Evolutionary conservation across 2,113 vertebrate species (phyloP).

Genomic region (Ciconia stormi): DNA sequence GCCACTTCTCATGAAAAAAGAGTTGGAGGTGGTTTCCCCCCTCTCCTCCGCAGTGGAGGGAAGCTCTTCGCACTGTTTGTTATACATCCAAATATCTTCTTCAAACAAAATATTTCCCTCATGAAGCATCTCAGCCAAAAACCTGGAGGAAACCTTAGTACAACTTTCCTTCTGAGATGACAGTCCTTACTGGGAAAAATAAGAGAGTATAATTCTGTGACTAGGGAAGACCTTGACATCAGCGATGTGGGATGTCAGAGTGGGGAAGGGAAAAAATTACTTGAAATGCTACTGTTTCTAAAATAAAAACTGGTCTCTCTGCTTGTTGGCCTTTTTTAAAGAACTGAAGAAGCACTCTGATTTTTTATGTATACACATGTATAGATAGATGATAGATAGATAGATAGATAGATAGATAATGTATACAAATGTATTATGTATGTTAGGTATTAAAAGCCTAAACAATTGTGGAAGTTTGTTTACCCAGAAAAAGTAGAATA

Average conservation of each 20-base stretch:
- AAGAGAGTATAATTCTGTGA: background rate
- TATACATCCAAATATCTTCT: slow-evolving; percentile 35
- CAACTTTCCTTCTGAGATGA: background rate
- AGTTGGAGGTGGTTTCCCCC: background rate
- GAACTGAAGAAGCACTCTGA: background rate
- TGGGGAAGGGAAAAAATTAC: background rate
- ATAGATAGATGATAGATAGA: background rate
- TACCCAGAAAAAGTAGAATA: background rate
- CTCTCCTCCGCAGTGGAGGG: background rate
- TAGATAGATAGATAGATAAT: background rate
- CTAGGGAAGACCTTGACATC: background rate
- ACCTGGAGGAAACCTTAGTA: background rate
- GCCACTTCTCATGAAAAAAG: slow-evolving; percentile 10
- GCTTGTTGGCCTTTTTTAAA: background rate
- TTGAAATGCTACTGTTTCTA: background rate
- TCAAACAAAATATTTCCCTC: slow-evolving; percentile 47
- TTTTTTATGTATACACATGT: background rate
- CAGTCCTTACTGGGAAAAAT: background rate
- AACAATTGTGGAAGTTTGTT: background rate
- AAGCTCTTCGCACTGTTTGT: slow-evolving; percentile 2
- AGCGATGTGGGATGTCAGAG: background rate
- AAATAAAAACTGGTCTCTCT: background rate
- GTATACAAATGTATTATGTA: background rate
- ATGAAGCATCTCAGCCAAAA: slow-evolving; percentile 30
- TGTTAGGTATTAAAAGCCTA: background rate